Evolutionary conservation across 2,113 vertebrate species (phyloP), one percentile per base, ranked within the genome.

Genomic region (Rhinopomastus cyanomelas): DNA sequence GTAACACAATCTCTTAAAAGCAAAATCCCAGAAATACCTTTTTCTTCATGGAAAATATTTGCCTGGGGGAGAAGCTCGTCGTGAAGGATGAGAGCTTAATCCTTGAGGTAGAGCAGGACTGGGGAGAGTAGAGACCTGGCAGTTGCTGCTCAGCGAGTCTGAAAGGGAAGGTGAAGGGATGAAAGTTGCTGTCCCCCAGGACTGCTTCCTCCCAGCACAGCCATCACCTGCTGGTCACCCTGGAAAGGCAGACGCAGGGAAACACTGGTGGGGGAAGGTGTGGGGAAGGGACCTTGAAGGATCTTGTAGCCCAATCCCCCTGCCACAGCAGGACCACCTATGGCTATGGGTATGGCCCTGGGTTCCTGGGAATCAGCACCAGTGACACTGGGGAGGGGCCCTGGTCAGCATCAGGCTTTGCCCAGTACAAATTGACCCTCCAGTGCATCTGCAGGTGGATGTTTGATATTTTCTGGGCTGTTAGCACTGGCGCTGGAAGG

Each of bases 1-100:
- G 94, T 85, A 95, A 96, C 93, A 85, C 92, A 95, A 95, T 90
- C 93, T 89, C 93, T 95, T 96, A 92, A 93, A 96, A 95, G 89
- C 95, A 89, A 91, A 91, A 94, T 64, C 95, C 89, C 87, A 91
- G 79, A 94, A 92, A 95, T 93, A 92, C 94, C 94, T 95, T 86
- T 87, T 95, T 85, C 89, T 93, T 67, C 87, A 0, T 94, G 93
- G 94, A 93, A 96, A 94, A 87, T 39, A 48, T 94, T n/a, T 94
- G 94, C 94, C 95, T 74, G 56, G 89, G 91, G 95, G 91, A 85
- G 93, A 92, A 93, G 77, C 87, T 95, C 56, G 52, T 91, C 75
- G 60, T 91, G 91, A 93, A 93, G 91, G 85, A 92, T 94, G 95
- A 94, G 89, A 94, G 85, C 95, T 95, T 95, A 96, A 95, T 96